A percentile compares a stretch with the other conserved stretches of the same genome.
Evolutionary conservation across 1,140 invertebrate species (phyloP).

Genomic region (Drosophila tropicalis): DNA sequence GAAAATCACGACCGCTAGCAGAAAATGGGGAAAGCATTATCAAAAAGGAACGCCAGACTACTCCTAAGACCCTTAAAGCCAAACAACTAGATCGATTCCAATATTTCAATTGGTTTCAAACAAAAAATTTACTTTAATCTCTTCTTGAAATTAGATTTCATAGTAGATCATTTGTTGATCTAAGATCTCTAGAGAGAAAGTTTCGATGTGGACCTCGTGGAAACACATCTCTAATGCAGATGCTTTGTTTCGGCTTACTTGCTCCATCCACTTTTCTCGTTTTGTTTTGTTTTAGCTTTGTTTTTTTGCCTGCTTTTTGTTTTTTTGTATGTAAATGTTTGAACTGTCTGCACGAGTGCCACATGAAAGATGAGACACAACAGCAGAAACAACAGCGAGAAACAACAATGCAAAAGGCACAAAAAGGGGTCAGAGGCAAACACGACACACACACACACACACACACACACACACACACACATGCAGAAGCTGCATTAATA

Average conservation of each 20-base stretch:
- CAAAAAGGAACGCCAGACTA: not conserved
- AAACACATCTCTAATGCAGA: constrained; percentile 49
- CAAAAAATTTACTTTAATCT: too few relatives aligned
- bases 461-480: constrained; percentile 30
- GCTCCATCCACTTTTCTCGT: constrained; percentile 5
- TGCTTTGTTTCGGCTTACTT: constrained; percentile 32
- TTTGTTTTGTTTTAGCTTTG: constrained; percentile 20
- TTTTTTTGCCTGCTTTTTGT: constrained; percentile 35
- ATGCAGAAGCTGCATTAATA: constrained; percentile 65
- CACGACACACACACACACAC: constrained; percentile 44
- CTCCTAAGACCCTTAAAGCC: too few relatives aligned
- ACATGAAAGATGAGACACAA: constrained; percentile 57
- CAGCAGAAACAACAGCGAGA: constrained; percentile 35
- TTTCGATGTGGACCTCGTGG: not conserved
- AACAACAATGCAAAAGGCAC: constrained; percentile 24
- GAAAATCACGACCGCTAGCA: not conserved
- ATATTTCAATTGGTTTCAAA: too few relatives aligned
- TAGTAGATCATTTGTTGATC: too few relatives aligned
- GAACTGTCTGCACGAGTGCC: constrained; percentile 74
- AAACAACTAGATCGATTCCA: too few relatives aligned
- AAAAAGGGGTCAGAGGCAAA: constrained; percentile 62
- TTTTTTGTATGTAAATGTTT: constrained; percentile 73
- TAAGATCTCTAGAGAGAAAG: too few relatives aligned
- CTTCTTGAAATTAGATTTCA: too few relatives aligned
- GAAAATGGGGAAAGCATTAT: not conserved